Percentiles rank a stretch among this genome's conserved stretches.
Conservation (phyloP, 2,113 vertebrate species). For the Gadus macrocephalus region DNA sequence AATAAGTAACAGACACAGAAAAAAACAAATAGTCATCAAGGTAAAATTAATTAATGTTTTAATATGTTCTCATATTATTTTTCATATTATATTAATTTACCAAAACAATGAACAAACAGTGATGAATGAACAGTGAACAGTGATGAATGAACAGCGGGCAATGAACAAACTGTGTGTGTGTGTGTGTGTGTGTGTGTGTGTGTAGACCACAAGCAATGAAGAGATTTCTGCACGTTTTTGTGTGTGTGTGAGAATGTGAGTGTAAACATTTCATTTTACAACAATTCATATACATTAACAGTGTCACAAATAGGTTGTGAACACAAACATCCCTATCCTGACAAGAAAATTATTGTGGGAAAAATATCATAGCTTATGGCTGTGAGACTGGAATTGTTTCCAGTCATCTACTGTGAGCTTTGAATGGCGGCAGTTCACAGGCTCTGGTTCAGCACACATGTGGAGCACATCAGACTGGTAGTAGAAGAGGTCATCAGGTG, state of each 20-base stretch:
- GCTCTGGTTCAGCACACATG: background rate
- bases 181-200: no score
- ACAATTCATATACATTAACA: background rate
- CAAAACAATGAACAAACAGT: background rate
- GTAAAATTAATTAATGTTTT: background rate
- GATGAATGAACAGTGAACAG: background rate
- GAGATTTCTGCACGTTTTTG: no score
- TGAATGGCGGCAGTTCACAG: background rate
- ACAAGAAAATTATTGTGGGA: background rate
- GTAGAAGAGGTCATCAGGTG: background rate
- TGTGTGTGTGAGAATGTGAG: background rate
- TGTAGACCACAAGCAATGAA: no score
- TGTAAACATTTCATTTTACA: background rate
- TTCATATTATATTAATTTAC: background rate
- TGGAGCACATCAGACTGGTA: slow-evolving; percentile 6
- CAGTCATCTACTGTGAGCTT: slow-evolving; percentile 2
- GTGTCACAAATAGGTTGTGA: background rate
- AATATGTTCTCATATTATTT: background rate
- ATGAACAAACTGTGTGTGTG: background rate
- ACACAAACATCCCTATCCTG: background rate
- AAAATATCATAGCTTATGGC: background rate
- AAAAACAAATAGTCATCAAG: background rate
- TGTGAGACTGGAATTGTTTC: slow-evolving; percentile 3
- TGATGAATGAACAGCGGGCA: background rate
- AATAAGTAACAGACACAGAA: slow-evolving; percentile 1